Evolutionary conservation across 2,888 invertebrate genomes (phyloP).

Genomic region (Drosophila kanekoi): DNA sequence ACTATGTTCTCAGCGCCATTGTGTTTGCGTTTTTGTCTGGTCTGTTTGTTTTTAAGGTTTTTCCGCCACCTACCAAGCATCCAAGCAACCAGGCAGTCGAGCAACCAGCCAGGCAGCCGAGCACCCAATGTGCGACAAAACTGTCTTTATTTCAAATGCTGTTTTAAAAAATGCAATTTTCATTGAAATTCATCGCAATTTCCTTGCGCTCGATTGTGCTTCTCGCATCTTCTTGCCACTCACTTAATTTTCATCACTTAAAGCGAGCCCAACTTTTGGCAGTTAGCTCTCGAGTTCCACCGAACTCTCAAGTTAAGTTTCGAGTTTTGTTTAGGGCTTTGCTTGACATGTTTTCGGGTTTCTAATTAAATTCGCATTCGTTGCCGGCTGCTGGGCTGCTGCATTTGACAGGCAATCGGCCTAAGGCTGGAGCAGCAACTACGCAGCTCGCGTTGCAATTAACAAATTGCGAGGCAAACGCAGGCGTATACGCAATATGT

Average conservation of each 20-base stretch:
- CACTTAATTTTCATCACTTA: slow-evolving; percentile 47
- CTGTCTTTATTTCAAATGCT: slow-evolving; percentile 71
- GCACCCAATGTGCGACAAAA: slow-evolving; percentile 46
- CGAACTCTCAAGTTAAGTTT: slow-evolving; percentile 31
- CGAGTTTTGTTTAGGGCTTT: slow-evolving; percentile 3
- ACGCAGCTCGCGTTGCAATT: slow-evolving; percentile 32
- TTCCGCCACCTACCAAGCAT: slow-evolving; percentile 13
- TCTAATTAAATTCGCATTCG: slow-evolving; percentile 76
- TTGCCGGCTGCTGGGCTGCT: slow-evolving; percentile 19
- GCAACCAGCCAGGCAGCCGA: slow-evolving; percentile 4
- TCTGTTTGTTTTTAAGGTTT: slow-evolving; percentile 43
- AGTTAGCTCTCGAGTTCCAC: slow-evolving; percentile 24
- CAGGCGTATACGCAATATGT: slow-evolving; percentile 49
- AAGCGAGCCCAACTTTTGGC: slow-evolving; percentile 44
- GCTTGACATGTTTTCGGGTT: slow-evolving; percentile 33
- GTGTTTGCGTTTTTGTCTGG: slow-evolving; percentile 45
- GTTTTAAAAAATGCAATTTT: slow-evolving; percentile 74
- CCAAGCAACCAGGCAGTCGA: slow-evolving; percentile 1
- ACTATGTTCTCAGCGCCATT: slow-evolving; percentile 30
- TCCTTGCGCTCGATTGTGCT: slow-evolving; percentile 16
- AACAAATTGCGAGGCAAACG: slow-evolving; percentile 26
- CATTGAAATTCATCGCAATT: slow-evolving; percentile 78
- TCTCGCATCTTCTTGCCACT: slow-evolving; percentile 16
- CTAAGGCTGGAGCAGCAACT: slow-evolving; percentile 19
- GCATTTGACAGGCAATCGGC: slow-evolving; percentile 60